These are phyloP conservation scores for Hydra vulgaris DNA, from an alignment of 30 jellyfish, hydroid and myxozoan species.

Conservation along the genomic window DNA sequence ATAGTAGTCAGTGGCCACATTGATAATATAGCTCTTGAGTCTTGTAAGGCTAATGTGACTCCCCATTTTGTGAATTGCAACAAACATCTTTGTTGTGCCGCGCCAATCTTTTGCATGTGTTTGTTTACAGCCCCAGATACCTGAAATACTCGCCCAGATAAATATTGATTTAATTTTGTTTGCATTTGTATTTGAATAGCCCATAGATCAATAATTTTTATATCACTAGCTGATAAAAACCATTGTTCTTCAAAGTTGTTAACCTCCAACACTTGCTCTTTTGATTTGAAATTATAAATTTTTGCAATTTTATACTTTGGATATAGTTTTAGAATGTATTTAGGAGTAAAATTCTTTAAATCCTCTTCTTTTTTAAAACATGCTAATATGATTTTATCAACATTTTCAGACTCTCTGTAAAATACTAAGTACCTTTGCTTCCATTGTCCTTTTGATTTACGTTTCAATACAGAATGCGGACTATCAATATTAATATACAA, in stretches of 20 bases:
- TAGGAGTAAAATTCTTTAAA: constrained; percentile 30
- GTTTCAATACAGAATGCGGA: constrained; percentile 46
- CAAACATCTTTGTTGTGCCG: constrained; percentile 72
- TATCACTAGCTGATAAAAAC: constrained; percentile 53
- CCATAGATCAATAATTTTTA: constrained; percentile 64
- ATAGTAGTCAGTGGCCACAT: constrained; percentile 89
- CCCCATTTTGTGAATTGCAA: constrained; percentile 94
- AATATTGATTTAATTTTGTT: constrained; percentile 66
- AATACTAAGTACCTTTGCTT: constrained; percentile 49
- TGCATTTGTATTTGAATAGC: constrained; percentile 85
- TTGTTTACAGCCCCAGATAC: constrained; percentile 62
- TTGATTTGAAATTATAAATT: constrained; percentile 38
- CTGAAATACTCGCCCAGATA: constrained; percentile 72
- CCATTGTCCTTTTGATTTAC: constrained; percentile 52
- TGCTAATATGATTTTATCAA: constrained; percentile 27
- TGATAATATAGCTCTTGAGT: constrained; percentile 76
- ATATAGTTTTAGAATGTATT: constrained; percentile 27
- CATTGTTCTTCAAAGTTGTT: constrained; percentile 60
- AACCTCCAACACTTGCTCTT: constrained; percentile 57
- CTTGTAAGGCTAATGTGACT: constrained; percentile 77
- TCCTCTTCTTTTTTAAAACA: constrained; percentile 68
- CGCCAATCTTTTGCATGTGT: constrained; percentile 79
- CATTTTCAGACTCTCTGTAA: constrained; percentile 29
- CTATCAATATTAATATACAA: constrained; percentile 37
- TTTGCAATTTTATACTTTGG: constrained; percentile 68